Conservation (phyloP, 2,113 vertebrate genomes). For the Mesembrinibis cayennensis region DNA sequence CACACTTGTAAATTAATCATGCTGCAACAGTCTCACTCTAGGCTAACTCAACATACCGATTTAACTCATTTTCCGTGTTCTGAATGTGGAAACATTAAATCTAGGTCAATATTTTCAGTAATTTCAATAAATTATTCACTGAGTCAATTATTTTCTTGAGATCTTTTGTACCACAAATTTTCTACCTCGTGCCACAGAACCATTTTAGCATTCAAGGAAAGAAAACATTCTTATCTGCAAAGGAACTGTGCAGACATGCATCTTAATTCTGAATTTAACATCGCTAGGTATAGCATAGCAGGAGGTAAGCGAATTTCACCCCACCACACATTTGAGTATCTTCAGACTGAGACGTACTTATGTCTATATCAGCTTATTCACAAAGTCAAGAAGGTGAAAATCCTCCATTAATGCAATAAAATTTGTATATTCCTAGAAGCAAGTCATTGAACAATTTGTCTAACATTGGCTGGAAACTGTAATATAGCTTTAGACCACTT, state of each 20-base stretch:
- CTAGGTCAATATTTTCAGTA: constrained; percentile 53
- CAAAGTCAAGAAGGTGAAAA: constrained; percentile 10
- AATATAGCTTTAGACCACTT: background rate
- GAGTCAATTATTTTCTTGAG: constrained; percentile 42
- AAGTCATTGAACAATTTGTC: background rate
- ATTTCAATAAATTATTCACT: constrained; percentile 66
- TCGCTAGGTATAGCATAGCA: background rate
- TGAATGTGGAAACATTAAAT: constrained; percentile 49
- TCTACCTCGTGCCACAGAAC: background rate
- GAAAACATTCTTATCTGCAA: background rate
- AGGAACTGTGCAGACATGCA: background rate
- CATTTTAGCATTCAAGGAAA: constrained; percentile 13
- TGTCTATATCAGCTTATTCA: background rate
- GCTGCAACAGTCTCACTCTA: constrained; percentile 3
- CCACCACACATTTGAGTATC: background rate
- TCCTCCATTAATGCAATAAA: background rate
- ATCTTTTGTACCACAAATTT: constrained; percentile 25
- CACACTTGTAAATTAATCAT: constrained; percentile 60
- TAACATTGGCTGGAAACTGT: background rate
- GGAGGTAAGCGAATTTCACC: background rate
- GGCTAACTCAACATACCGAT: constrained; percentile 20
- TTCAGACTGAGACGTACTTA: background rate
- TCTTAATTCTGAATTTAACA: constrained; percentile 13
- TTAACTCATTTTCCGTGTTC: constrained; percentile 27
- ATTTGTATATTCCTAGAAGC: background rate